These are phyloP conservation scores for Allobates femoralis DNA, from an alignment of 2,797 vertebrate species.

Conservation along the genomic window DNA sequence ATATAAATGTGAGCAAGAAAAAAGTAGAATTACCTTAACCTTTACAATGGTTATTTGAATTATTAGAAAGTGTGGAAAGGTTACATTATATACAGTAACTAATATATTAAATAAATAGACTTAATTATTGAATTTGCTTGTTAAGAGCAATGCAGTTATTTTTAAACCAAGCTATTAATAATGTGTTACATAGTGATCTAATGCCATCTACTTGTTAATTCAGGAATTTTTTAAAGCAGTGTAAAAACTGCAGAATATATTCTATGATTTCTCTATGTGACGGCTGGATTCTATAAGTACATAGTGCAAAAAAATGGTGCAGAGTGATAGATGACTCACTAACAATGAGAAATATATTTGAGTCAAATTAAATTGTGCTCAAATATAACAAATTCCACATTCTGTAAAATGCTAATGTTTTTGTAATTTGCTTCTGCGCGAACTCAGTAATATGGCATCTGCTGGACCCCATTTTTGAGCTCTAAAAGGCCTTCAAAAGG, in stretches of 20 bases:
- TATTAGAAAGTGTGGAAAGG: slow-evolving; percentile 54
- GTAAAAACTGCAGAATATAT: slow-evolving; percentile 38
- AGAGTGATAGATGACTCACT: background rate
- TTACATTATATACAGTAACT: slow-evolving; percentile 51
- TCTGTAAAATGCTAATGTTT: no score
- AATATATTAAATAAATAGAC: slow-evolving; percentile 62
- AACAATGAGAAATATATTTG: no score
- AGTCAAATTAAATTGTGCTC: no score
- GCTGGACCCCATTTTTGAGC: no score
- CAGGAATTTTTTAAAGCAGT: slow-evolving; percentile 66
- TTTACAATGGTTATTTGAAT: slow-evolving; percentile 62
- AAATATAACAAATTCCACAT: no score
- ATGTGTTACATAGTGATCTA: slow-evolving; percentile 73
- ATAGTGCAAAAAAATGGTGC: background rate
- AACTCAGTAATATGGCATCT: no score
- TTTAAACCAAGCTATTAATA: slow-evolving; percentile 56
- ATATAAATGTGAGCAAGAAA: slow-evolving; percentile 45
- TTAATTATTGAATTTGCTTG: slow-evolving; percentile 62
- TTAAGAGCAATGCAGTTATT: slow-evolving; percentile 46
- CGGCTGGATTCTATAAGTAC: background rate
- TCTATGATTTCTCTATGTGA: background rate
- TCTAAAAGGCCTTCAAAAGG: no score
- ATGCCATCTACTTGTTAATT: slow-evolving; percentile 79
- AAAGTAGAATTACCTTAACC: slow-evolving; percentile 54
- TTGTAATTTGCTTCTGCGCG: no score